Conservation (phyloP, 2,888 invertebrate species). For the Merodon equestris region DNA sequence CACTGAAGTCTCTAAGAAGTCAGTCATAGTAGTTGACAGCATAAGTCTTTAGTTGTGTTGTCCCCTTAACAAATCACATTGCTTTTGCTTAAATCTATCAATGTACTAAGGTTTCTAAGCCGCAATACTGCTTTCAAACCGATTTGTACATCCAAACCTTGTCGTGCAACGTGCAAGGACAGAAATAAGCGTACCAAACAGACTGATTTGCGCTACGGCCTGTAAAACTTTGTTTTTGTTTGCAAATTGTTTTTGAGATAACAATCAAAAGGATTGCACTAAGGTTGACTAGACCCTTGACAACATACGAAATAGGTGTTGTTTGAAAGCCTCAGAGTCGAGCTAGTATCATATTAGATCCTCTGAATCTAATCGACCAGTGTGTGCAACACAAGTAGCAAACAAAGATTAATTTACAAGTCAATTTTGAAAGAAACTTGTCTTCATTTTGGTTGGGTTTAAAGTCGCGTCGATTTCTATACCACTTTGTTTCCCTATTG, state of each 20-base stretch:
- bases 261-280: constrained; percentile 76
- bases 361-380: constrained; percentile 72
- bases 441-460: constrained; percentile 53
- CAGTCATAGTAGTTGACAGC: constrained; percentile 37
- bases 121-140: constrained; percentile 42
- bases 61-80: constrained; percentile 25
- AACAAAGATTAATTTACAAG: constrained; percentile 75
- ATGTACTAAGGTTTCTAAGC: constrained; percentile 56
- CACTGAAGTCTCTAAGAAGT: constrained; percentile 9
- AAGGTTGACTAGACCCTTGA: constrained; percentile 73
- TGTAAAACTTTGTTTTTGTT: constrained; percentile 75
- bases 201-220: constrained; percentile 30
- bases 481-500: not conserved
- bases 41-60: constrained; percentile 58
- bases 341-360: constrained; percentile 46
- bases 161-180: not conserved
- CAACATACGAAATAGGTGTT: constrained; percentile 3
- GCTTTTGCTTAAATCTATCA: not conserved
- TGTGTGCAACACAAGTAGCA: constrained; percentile 78
- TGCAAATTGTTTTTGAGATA: constrained; percentile 76
- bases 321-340: not conserved
- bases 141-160: constrained; percentile 37
- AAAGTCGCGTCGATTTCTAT: constrained; percentile 22
- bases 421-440: constrained; percentile 25
- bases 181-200: constrained; percentile 41